phyloP scores from a whole-genome alignment of 2,888 invertebrate genomes.

The Sylvicola cinctus region DNA sequence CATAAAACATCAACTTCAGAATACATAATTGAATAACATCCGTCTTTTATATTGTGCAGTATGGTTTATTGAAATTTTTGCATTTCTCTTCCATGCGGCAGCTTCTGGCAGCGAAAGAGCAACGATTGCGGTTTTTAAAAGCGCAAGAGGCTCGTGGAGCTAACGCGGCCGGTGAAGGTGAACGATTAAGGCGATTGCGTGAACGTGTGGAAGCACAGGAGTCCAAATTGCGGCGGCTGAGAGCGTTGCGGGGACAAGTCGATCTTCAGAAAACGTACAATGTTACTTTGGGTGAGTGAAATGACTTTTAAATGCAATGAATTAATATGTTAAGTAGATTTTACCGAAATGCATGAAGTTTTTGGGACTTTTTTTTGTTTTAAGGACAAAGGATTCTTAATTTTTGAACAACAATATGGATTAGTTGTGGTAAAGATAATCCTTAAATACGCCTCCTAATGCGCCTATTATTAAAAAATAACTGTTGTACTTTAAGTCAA shows the following conservation, averaged over 20 bases:
- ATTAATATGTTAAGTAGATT: too few species aligned
- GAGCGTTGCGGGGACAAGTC: constrained; percentile 83
- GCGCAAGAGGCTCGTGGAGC: constrained; percentile 58
- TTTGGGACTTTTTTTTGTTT: too few species aligned
- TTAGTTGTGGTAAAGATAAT: too few species aligned
- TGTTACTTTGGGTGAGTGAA: constrained; percentile 69
- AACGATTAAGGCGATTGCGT: constrained; percentile 64
- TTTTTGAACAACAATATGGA: too few species aligned
- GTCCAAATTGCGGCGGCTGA: constrained; percentile 73
- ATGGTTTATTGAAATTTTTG: not conserved
- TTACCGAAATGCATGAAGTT: too few species aligned
- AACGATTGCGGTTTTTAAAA: constrained; percentile 80
- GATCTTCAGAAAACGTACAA: constrained; percentile 83
- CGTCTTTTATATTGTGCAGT: not conserved
- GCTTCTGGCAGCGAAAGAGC: constrained; percentile 80
- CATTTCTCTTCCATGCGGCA: constrained; percentile 22
- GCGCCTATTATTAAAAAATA: too few species aligned
- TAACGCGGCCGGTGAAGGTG: constrained; percentile 54
- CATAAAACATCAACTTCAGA: not conserved
- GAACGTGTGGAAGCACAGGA: constrained; percentile 91
- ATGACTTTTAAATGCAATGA: too few species aligned
- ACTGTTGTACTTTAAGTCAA: too few species aligned
- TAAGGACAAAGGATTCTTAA: too few species aligned
- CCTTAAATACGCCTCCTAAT: too few species aligned
- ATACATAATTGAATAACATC: not conserved